A percentile compares a stretch with the other conserved stretches of the same genome.
Conservation (phyloP, 2,113 vertebrate species). For the Indri indri region DNA sequence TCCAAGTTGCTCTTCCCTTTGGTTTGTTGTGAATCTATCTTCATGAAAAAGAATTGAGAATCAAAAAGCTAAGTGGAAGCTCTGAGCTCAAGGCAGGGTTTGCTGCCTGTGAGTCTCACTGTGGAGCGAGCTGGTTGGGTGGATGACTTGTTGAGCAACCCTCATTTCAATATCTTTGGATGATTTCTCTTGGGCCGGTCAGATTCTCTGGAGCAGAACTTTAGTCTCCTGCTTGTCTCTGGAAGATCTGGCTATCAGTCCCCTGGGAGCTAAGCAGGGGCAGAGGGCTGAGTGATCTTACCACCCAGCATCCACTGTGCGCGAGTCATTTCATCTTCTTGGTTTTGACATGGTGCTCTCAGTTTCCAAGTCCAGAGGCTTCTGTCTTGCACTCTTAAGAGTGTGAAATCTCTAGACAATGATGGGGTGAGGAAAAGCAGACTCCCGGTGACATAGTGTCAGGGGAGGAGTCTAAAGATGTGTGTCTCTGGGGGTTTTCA, state of each 20-base stretch:
- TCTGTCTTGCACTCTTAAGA: not conserved
- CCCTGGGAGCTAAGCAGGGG: not conserved
- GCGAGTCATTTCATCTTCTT: not conserved
- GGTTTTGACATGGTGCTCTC: not conserved
- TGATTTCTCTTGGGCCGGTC: not conserved
- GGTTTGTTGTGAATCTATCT: not conserved
- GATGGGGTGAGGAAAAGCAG: not conserved
- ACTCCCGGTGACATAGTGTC: not conserved
- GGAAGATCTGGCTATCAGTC: not conserved
- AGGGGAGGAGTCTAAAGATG: not conserved
- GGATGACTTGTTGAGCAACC: not conserved
- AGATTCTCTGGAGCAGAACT: not conserved
- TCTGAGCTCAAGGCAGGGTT: not conserved
- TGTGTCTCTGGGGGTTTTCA: not conserved
- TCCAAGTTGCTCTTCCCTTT: not conserved
- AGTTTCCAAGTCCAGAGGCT: not conserved
- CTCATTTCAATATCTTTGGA: not conserved
- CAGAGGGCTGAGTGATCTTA: not conserved
- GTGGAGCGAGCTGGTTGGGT: not conserved
- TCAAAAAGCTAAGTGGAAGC: not conserved
- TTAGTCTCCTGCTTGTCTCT: not conserved
- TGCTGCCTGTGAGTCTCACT: not conserved
- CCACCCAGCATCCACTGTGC: not conserved
- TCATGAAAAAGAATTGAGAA: not conserved
- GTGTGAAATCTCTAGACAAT: not conserved